Conservation (phyloP, 2,888 invertebrate genomes). For the Plebejus melissa region DNA sequence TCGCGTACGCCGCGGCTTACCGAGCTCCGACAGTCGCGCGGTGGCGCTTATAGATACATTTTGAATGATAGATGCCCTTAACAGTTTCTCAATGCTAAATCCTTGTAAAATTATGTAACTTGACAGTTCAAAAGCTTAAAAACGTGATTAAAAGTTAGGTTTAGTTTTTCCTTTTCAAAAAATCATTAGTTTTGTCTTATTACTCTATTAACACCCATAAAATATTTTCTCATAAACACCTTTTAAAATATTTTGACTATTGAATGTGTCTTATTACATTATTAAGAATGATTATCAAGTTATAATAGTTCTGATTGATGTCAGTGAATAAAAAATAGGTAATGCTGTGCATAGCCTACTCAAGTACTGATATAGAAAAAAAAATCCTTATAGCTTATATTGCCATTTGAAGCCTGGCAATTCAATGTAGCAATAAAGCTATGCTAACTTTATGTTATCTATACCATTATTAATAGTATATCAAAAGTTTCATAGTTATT, state of each 20-base stretch:
- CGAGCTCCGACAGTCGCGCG: no score
- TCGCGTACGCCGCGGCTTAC: no score
- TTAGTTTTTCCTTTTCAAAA: no score
- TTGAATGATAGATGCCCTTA: background rate
- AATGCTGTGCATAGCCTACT: slow-evolving; percentile 11
- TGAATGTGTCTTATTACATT: slow-evolving; percentile 3
- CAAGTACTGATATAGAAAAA: background rate
- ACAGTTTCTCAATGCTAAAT: background rate
- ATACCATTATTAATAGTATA: background rate
- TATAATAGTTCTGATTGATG: background rate
- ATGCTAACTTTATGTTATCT: background rate
- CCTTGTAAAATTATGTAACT: background rate
- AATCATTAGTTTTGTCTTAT: background rate
- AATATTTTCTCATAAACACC: background rate
- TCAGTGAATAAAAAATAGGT: background rate
- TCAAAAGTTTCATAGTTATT: background rate
- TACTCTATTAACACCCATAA: background rate
- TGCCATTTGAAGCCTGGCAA: background rate
- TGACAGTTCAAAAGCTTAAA: background rate
- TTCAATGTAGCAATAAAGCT: background rate
- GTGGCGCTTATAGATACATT: no score
- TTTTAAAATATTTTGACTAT: background rate
- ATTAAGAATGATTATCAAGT: background rate
- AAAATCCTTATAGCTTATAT: background rate
- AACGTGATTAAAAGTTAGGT: background rate